These are phyloP conservation scores for Saguinus imperator DNA, from an alignment of 2,113 vertebrate species.

Conservation along the genomic window DNA sequence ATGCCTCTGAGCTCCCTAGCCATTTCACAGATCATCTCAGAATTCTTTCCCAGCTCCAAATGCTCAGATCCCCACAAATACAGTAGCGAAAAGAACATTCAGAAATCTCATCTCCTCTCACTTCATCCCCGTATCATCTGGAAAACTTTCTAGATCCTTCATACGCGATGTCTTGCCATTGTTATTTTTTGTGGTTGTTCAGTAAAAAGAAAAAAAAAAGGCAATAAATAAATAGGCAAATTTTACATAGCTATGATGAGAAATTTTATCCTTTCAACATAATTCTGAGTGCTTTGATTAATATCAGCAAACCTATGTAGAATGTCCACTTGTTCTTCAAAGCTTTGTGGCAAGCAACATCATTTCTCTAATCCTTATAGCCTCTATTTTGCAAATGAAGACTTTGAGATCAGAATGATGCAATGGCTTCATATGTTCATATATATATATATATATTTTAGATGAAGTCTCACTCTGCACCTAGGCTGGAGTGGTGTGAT, in stretches of 20 bases:
- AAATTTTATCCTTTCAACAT: background rate
- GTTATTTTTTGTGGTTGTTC: background rate
- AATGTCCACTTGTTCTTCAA: background rate
- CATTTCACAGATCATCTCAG: background rate
- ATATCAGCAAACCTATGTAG: background rate
- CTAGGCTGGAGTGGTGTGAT: too few species aligned
- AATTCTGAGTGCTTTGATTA: background rate
- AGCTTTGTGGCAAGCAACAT: fast-evolving
- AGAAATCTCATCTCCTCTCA: background rate
- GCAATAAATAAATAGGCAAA: background rate
- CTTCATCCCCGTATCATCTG: background rate
- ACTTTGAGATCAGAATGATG: background rate
- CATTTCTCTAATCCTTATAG: background rate
- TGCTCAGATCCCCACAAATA: background rate
- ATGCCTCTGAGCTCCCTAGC: background rate
- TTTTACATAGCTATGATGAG: background rate
- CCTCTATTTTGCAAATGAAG: background rate
- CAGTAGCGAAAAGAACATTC: background rate
- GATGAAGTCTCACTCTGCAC: too few species aligned
- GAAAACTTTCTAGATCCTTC: background rate
- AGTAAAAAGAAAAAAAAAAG: background rate
- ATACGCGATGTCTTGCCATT: background rate
- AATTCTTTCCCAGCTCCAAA: background rate
- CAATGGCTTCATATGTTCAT: background rate
- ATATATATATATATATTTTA: too few species aligned